Percentiles rank a stretch among this genome's conserved stretches.
Evolutionary conservation across 1,140 invertebrate genomes (phyloP).

Genomic region (Pseudachorutes palmiensis): DNA sequence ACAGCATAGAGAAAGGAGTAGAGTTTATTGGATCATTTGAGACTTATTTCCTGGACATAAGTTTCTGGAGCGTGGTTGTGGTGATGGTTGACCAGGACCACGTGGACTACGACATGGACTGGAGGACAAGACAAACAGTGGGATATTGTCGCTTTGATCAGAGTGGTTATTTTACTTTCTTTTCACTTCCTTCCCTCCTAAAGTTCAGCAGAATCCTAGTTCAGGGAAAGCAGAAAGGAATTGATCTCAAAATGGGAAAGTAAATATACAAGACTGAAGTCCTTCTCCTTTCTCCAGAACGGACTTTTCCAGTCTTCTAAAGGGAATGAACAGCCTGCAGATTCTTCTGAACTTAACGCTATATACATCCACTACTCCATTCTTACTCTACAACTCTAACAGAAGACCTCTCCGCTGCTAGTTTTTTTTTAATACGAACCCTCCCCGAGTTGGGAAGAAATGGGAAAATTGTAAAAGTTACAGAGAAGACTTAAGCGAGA

Average conservation of each 20-base stretch:
- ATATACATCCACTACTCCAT: no score
- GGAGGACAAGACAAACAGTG: slow-evolving; percentile 1
- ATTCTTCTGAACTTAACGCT: not conserved
- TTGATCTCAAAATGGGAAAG: not conserved
- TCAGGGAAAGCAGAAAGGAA: not conserved
- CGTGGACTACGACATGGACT: no score
- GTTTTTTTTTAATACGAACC: not conserved
- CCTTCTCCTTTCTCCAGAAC: not conserved
- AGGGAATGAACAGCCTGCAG: not conserved
- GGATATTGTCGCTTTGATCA: slow-evolving; percentile 10
- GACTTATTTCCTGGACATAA: no score
- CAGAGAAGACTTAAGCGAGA: not conserved
- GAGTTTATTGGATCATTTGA: no score
- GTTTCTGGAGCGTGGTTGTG: no score
- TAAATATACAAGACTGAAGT: not conserved
- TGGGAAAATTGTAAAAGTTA: slow-evolving; percentile 12
- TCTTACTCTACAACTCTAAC: no score
- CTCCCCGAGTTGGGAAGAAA: not conserved
- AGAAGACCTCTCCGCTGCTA: no score
- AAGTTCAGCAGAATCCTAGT: not conserved
- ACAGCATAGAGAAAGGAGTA: no score
- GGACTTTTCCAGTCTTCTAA: not conserved
- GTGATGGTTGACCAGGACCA: no score
- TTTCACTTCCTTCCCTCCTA: not conserved
- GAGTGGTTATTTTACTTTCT: not conserved